Base-by-base conservation (phyloP, 1,140 invertebrate species). In the Heliconius hermathena region DNA sequence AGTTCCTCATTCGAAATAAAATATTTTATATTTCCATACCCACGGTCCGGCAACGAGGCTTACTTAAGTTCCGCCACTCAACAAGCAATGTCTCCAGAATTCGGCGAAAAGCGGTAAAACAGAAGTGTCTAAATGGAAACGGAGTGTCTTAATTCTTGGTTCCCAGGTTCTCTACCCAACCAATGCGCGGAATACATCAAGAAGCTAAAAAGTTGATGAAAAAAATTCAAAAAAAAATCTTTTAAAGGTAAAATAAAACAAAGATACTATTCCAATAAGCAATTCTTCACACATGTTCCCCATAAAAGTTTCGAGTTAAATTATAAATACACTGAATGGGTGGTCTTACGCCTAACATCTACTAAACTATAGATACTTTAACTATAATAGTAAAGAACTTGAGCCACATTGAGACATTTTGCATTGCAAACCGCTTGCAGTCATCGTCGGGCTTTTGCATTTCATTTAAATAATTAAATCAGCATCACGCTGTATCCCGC, bases 391-490 rank as follows among this genome's bases (percentile, higher is more conserved):
- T 66, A 70, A 76, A 38, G 74, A 66, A 76, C 66, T 75, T 74
- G 38, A 78, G 76, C 71, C 71, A 54, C 49, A 77, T 78, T 76
- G 82, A 46, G 76, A 81, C 74, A 74, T 76, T 82, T 80, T 79
- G 83, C 78, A 74, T 70, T 77, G 73, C 81, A 81, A 83, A 79
- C 22, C 54, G 26, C n/a, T 70, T 73, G 22, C 38, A 78, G 29
- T 81, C 76, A 73, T 76, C 79, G 57, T 76, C 52, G 80, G 76
- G 80, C 75, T 77, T 81, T 77, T 66, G 80, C 80, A 83, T 85
- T 74, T 74, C 73, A 81, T 83, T 83, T 83, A 54, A 84, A 85
- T 83, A 83, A 80, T 81, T 71, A 84, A 57, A 72, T 16, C 41
- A 16, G 13, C 41, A 16, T 46, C 41, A 16, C 41, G 41, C 41